Percentiles rank a stretch among this genome's conserved stretches.
These are phyloP conservation scores for Temnothorax ravouxi DNA, from an alignment of 2,888 invertebrate species.

Conservation along the genomic window DNA sequence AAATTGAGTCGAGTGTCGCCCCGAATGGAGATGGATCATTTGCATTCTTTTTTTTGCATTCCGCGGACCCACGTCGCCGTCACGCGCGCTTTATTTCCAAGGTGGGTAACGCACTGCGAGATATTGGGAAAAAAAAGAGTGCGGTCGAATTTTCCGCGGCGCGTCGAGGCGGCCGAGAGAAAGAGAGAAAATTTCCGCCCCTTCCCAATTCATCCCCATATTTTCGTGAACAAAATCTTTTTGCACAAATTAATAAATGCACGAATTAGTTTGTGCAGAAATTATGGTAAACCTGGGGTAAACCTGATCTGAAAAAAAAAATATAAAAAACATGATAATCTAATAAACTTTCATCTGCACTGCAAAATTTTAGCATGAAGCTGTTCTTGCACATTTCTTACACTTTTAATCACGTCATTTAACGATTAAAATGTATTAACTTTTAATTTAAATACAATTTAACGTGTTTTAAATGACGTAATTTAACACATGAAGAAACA, in stretches of 20 bases:
- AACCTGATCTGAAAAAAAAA: neutral
- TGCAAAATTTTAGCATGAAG: no score
- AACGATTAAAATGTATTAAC: no score
- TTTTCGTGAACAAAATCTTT: neutral
- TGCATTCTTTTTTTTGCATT: conserved; percentile 38
- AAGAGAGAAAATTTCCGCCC: neutral
- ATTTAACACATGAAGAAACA: no score
- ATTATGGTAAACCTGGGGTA: neutral
- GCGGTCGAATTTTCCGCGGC: neutral
- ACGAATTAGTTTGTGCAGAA: neutral
- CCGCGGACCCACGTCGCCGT: neutral
- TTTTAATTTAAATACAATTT: no score
- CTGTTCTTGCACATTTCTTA: no score
- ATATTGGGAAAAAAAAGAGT: neutral
- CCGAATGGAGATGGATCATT: conserved; percentile 50
- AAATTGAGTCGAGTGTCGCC: conserved; percentile 46
- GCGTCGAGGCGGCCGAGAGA: neutral
- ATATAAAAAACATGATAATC: neutral
- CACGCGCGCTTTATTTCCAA: neutral
- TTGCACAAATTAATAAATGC: neutral
- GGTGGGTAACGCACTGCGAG: neutral
- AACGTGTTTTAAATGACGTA: no score
- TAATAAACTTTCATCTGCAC: neutral
- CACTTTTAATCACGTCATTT: no score
- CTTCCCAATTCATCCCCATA: neutral